Evolutionary conservation across 1,140 invertebrate genomes (phyloP), one percentile per base, ranked within the genome.

Genomic region (Leptinotarsa defecta): DNA sequence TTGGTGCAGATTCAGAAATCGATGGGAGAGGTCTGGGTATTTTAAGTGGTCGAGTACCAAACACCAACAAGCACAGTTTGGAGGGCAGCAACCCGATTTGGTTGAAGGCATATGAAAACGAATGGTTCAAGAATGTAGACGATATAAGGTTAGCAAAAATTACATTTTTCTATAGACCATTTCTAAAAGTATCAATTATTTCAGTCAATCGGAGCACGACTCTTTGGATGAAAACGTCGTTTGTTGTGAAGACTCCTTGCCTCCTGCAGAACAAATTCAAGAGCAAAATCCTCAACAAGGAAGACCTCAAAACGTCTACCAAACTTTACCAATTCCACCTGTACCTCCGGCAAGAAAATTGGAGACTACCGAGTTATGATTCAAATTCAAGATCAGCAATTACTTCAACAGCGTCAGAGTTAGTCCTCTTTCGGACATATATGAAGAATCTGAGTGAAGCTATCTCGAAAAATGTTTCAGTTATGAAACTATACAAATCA

Each of bases 21-120:
- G 89, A 88, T 68, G 91, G 93, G 20, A 87, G 91, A 74, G 91
- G 89, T 78, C 88, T 90, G n/a, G 90, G 90, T 57, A 91, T 89
- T 79, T 89, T 90, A 17, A 89, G 91, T 63, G 91, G 91, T 48
- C 87, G 93, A 78, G 95, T 98, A 4, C 96, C 96, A 2, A 97
- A 97, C 83, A 97, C 96, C 3, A 98, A 97, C 85, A 95, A 96
- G 83, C 96, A 97, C 84, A 96, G 95, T 80, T 91, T 94, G 5
- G 95, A 97, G 86, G 96, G 96, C 48, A 96, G 94, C 11, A 98
- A 98, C 88, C 96, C 96, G 0, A 97, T 98, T 80, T 98, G 96
- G 96, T 91, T 97, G 86, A 94, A 95, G 81, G 94, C 95, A 8
- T 97, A 96, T 83, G 95, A 96, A 86, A 97, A 97, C 85, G 95